Conservation (phyloP, 2,113 vertebrate genomes). For the Sinocyclocheilus anophthalmus region DNA sequence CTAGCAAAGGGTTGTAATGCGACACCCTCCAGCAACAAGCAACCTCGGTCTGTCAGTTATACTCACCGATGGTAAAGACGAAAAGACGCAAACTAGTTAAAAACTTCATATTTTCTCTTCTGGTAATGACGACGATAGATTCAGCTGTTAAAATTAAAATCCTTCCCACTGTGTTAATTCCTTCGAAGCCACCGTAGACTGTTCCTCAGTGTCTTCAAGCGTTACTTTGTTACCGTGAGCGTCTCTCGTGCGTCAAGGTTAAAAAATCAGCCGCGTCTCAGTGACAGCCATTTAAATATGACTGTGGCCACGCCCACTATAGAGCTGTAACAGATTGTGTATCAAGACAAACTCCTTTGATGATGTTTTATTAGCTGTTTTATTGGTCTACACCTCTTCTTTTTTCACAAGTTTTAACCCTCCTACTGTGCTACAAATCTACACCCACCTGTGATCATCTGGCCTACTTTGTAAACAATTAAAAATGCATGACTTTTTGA, state of each 20-base stretch:
- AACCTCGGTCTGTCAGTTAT: neutral
- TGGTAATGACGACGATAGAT: neutral
- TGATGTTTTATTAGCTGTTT: neutral
- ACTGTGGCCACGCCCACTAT: neutral
- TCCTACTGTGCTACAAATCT: neutral
- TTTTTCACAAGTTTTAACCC: neutral
- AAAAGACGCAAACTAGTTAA: conserved; percentile 64
- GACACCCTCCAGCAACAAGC: neutral
- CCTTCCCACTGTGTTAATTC: neutral
- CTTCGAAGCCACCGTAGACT: neutral
- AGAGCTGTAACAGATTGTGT: neutral
- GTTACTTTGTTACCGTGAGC: neutral
- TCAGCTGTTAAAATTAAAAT: neutral
- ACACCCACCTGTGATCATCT: neutral
- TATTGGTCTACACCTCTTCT: neutral
- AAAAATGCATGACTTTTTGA: neutral
- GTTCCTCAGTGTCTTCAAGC: neutral
- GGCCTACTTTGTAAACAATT: neutral
- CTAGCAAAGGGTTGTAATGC: neutral
- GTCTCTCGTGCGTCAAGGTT: conserved; percentile 23
- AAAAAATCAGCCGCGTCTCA: neutral
- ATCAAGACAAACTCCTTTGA: neutral
- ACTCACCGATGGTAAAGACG: conserved; percentile 72
- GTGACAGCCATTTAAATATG: neutral
- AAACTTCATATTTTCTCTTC: conserved; percentile 71